These are phyloP conservation scores for Eilema sororculum DNA, from an alignment of 2,888 invertebrate genomes.

Conservation along the genomic window DNA sequence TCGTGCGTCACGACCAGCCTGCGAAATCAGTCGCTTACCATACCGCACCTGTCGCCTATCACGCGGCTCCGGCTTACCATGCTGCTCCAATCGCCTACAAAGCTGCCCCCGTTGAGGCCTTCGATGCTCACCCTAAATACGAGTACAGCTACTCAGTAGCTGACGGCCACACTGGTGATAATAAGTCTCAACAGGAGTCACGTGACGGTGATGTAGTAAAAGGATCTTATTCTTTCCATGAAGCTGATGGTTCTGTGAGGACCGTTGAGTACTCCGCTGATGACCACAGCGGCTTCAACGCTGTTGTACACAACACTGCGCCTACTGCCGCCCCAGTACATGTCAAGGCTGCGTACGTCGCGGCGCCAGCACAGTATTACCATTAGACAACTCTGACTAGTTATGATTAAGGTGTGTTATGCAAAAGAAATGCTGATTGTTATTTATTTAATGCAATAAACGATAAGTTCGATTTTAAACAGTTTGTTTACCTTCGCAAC, in stretches of 20 bases:
- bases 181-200: constrained; percentile 72
- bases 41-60: constrained; percentile 29
- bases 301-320: constrained; percentile 54
- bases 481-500: neutral
- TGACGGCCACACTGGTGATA: constrained; percentile 77
- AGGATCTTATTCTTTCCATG: constrained; percentile 71
- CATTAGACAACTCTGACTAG: constrained; percentile 1
- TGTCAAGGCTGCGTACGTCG: constrained; percentile 36
- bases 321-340: constrained; percentile 47
- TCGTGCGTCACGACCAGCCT: constrained; percentile 69
- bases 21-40: constrained; percentile 31
- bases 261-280: constrained; percentile 75
- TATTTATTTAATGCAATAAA: constrained; percentile 2
- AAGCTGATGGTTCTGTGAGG: constrained; percentile 73
- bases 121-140: constrained; percentile 52
- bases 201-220: constrained; percentile 74
- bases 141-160: constrained; percentile 75
- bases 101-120: constrained; percentile 34
- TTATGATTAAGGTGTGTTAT: neutral
- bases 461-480: neutral
- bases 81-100: constrained; percentile 56
- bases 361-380: constrained; percentile 28
- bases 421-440: neutral
- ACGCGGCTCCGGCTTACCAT: constrained; percentile 65
- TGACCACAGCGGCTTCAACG: constrained; percentile 68